These are phyloP conservation scores for Tragelaphus scriptus DNA, from an alignment of 2,113 vertebrate genomes.

Conservation along the genomic window DNA sequence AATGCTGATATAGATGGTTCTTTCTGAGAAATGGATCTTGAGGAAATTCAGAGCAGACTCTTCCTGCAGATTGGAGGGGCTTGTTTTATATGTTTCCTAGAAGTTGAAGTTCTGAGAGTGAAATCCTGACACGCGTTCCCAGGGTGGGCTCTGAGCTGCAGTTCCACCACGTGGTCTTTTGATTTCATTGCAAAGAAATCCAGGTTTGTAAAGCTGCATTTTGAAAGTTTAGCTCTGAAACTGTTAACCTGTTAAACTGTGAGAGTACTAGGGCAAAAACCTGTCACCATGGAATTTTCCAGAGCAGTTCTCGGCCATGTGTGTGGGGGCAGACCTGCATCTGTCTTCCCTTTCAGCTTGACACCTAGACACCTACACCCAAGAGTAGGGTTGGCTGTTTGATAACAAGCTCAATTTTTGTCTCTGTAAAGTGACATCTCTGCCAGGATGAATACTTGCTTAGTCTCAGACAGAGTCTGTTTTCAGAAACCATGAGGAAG, in stretches of 20 bases:
- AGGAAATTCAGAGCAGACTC: not conserved
- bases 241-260: not conserved
- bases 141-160: fast-evolving
- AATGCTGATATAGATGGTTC: not conserved
- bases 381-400: not conserved
- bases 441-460: not conserved
- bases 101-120: not conserved
- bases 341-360: not conserved
- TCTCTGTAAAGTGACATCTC: not conserved
- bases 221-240: not conserved
- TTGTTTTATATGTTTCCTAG: not conserved
- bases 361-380: not conserved
- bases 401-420: not conserved
- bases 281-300: not conserved
- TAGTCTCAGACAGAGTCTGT: not conserved
- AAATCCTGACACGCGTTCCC: not conserved
- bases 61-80: not conserved
- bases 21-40: not conserved
- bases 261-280: not conserved
- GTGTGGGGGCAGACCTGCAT: not conserved
- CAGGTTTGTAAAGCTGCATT: not conserved
- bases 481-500: not conserved
- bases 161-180: not conserved
- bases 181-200: not conserved
- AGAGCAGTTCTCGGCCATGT: not conserved